Base-by-base conservation (phyloP, 2,888 invertebrate genomes). In the Campoletis raptor region DNA sequence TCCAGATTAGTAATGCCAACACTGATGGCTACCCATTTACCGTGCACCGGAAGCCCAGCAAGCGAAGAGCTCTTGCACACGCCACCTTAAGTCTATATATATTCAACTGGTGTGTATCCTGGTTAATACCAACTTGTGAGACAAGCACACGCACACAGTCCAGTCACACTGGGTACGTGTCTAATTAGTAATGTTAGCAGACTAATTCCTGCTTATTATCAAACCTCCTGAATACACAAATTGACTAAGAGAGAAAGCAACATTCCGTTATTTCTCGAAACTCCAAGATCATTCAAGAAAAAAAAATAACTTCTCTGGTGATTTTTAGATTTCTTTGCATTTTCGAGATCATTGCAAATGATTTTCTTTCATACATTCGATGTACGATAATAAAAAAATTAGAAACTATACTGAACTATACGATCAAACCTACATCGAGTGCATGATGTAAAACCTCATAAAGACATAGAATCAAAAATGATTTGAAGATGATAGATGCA, bases 131-230 rank as follows among this genome's bases (percentile, higher is more conserved):
- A 54, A 69, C 45, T 42, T 48, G 54, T 79, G 85, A 83, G 76
- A 61, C 78, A 79, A 69, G 74, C 78, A 40, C 81, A 66, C 70
- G 80, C 80, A 83, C 66, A 84, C 84, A 88, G 72, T 80, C 72
- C 83, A 88, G 79, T 74, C 73, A 78, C 85, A 86, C 87, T 88
- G 88, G 15, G 87, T 89, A 90, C 90, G 91, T 91, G 92, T 91
- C 91, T 93, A 93, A 94, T 94, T 93, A 94, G 92, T 89, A 91
- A 90, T 89, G 93, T 92, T 93, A 93, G 92, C 92, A 90, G 91
- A 91, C 90, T 91, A 91, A 91, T 90, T 92, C 91, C 91, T 90
- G 90, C 87, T 52, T 67, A 79, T 24, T 74, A 79, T 61, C 83
- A 80, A 88, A 90, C 87, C 89, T 87, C 21, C 79, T 81, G 67